A percentile compares a stretch with the other conserved stretches of the same genome.
Conservation (phyloP, 2,113 vertebrate genomes). For the Piaya cayana region DNA sequence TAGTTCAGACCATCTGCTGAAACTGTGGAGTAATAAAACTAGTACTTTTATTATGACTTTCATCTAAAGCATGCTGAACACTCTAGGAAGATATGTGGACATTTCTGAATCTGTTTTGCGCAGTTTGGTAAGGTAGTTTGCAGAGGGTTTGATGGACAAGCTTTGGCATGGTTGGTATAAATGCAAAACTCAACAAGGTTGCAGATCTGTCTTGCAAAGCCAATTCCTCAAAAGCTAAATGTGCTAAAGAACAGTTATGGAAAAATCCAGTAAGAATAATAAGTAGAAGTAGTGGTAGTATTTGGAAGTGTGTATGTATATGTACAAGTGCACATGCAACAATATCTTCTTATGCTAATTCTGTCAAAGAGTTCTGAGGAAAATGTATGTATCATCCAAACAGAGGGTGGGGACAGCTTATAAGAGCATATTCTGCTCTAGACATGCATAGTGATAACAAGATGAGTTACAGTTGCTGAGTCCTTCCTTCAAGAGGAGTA, state of each 20-base stretch:
- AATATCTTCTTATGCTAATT: not conserved
- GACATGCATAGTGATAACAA: not conserved
- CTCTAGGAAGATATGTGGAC: not conserved
- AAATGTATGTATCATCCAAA: not conserved
- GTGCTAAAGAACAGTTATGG: not conserved
- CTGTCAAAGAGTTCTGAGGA: not conserved
- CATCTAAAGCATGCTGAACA: not conserved
- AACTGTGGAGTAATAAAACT: conserved; percentile 51
- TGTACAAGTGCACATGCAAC: rapidly evolving
- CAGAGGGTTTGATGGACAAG: not conserved
- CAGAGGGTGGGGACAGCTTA: not conserved
- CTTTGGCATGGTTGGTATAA: not conserved
- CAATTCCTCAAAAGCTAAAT: not conserved
- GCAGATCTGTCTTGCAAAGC: not conserved
- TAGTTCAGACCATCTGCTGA: conserved; percentile 56
- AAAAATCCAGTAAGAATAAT: not conserved
- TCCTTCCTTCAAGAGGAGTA: not conserved
- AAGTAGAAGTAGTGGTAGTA: not conserved
- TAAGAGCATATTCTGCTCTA: not conserved
- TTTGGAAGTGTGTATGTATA: not conserved
- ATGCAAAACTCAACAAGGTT: not conserved
- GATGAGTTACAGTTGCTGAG: not conserved
- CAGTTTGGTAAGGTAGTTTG: not conserved
- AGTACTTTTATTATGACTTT: conserved; percentile 49
- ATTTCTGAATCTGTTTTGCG: not conserved